Conservation (phyloP, 64 coral and sea anemone species). For the Montipora capricornis region DNA sequence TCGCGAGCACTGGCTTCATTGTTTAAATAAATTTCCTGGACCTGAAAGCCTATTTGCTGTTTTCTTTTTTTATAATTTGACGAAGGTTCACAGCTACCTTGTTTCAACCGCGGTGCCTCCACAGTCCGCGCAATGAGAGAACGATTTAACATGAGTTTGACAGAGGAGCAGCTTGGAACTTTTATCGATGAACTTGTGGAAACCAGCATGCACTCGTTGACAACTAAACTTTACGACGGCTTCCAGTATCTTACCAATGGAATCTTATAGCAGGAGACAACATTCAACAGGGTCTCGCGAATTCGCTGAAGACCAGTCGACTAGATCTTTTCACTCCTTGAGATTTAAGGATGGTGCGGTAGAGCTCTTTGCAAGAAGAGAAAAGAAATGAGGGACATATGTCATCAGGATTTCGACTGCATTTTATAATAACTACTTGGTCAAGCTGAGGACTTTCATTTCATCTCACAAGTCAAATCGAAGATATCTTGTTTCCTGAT, state of each 20-base stretch:
- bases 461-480: too few species aligned
- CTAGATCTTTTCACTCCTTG: too few species aligned
- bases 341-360: too few species aligned
- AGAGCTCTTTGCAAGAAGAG: too few species aligned
- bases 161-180: conserved; percentile 92
- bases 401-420: too few species aligned
- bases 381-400: too few species aligned
- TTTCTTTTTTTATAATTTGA: neutral
- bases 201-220: conserved; percentile 93
- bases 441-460: too few species aligned
- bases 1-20: too few species aligned
- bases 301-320: neutral
- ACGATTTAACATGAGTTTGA: conserved; percentile 96
- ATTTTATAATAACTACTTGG: too few species aligned
- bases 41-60: neutral
- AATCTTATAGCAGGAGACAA: conserved; percentile 1
- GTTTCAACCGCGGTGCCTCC: conserved; percentile 93
- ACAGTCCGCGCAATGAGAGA: conserved; percentile 92
- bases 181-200: conserved; percentile 92
- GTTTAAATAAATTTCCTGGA: too few species aligned
- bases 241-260: conserved; percentile 98
- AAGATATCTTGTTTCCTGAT: too few species aligned
- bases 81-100: conserved; percentile 92
- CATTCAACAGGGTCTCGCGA: neutral
- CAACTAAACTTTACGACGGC: conserved; percentile 97